Evolutionary conservation across 2,113 vertebrate species (phyloP), one percentile per base, ranked within the genome.

Genomic region (Bolborhynchus lineola): DNA sequence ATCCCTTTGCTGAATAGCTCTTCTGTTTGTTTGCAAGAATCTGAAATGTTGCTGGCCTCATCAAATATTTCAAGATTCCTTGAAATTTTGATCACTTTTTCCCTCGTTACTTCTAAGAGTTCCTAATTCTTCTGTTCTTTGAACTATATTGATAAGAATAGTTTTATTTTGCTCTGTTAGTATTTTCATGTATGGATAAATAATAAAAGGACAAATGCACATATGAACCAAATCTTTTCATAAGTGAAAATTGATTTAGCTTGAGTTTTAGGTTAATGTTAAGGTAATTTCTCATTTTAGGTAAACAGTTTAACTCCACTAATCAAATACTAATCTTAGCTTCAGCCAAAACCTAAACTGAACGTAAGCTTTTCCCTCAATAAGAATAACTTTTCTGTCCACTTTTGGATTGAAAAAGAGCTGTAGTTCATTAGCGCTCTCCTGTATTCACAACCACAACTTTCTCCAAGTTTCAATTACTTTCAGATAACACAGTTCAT

Each of bases 391-490:
- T 75, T 74, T 53, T 47, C 33, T 64, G 23, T 16, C 10, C 78
- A 33, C 5, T 72, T 44, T 23, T 39, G 42, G 33, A 29, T 77
- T 57, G 42, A 85, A 88, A 74, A 88, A 52, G 49, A 93, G 16
- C 29, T 80, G 16, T 39, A 80, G 35, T 74, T 81, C 52, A 94
- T 98, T 96, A 93, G 24, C 7, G 19, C 95, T 96, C 93, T 80
- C n/a, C 57, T 91, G 78, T 26, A 84, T 76, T 95, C 55, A 68
- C 28, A 86, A 49, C 70, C 70, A 63, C 49, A 83, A 37, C 28
- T 72, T 90, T 71, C 62, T 96, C 31, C 16, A 68, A 52, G 42
- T 75, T 97, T 95, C 92, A 97, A 91, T 97, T 95, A 87, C 59
- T 94, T 88, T 74, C 88, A 85, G 64, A 63, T 94, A 91, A 75